These are phyloP conservation scores for Stegodyphus dumicola DNA, from an alignment of 1,140 invertebrate genomes.

Conservation along the genomic window DNA sequence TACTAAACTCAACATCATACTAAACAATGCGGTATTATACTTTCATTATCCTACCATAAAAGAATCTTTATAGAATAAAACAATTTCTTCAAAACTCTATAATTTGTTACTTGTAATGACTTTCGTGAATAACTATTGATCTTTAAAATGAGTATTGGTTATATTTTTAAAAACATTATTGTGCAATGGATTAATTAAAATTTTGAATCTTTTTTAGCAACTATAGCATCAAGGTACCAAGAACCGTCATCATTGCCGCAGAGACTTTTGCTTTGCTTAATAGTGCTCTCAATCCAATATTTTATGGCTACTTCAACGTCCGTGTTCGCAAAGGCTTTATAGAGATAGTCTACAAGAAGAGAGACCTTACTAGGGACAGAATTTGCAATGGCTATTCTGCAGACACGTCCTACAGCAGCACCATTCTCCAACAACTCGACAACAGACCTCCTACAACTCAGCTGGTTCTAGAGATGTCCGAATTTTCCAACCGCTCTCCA, in stretches of 20 bases:
- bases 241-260: conserved; percentile 67
- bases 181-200: not conserved
- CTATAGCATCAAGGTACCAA: conserved; percentile 67
- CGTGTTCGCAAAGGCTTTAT: conserved; percentile 61
- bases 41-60: not conserved
- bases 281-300: conserved; percentile 69
- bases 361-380: conserved; percentile 39
- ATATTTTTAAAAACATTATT: too few relatives aligned
- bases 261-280: conserved; percentile 70
- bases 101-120: too few relatives aligned
- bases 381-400: conserved; percentile 41
- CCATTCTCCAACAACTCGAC: conserved; percentile 20
- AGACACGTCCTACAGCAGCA: conserved; percentile 54
- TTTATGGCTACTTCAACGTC: conserved; percentile 70
- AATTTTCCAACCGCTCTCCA: conserved; percentile 13
- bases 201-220: conserved; percentile 65
- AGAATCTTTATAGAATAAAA: not conserved
- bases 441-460: conserved; percentile 11
- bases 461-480: conserved; percentile 39
- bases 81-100: not conserved
- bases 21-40: too few relatives aligned
- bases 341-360: conserved; percentile 57
- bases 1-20: too few relatives aligned
- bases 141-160: too few relatives aligned
- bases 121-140: too few relatives aligned